Percentiles rank a stretch among this genome's conserved stretches.
phyloP scores from a whole-genome alignment of 2,888 invertebrate species.

The Cosmia pyralina region DNA sequence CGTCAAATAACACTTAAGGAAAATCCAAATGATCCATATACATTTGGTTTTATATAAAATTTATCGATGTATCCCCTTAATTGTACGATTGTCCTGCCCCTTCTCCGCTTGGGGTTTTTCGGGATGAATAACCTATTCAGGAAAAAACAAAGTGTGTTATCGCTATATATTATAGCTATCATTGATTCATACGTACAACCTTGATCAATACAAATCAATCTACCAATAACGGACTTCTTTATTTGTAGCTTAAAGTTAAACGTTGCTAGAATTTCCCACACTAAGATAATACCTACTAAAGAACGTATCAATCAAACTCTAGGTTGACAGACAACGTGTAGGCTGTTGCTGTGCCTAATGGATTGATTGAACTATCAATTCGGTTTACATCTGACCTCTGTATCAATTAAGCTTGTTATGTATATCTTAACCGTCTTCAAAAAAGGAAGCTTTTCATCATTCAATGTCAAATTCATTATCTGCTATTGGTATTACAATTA shows the following conservation, averaged over 20 bases:
- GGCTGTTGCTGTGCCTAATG: slow-evolving; percentile 60
- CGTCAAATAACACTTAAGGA: too few species aligned
- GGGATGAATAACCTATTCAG: neutral
- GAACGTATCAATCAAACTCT: slow-evolving; percentile 60
- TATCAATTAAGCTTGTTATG: slow-evolving; percentile 65
- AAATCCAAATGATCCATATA: too few species aligned
- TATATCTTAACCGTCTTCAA: slow-evolving; percentile 55
- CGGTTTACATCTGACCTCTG: slow-evolving; percentile 62
- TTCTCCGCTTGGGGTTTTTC: slow-evolving; percentile 9
- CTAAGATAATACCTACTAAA: slow-evolving; percentile 39
- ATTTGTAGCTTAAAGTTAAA: slow-evolving; percentile 33
- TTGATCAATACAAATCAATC: slow-evolving; percentile 23
- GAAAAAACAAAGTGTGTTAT: slow-evolving; percentile 6
- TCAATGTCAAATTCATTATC: slow-evolving; percentile 56
- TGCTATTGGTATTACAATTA: slow-evolving; percentile 39
- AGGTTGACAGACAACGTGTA: slow-evolving; percentile 61
- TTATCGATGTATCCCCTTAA: too few species aligned
- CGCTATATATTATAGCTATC: neutral
- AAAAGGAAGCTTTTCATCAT: slow-evolving; percentile 60
- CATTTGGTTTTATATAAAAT: too few species aligned
- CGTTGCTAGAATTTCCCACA: slow-evolving; percentile 44
- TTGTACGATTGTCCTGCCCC: slow-evolving; percentile 10
- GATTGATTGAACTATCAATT: slow-evolving; percentile 66
- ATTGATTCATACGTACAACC: neutral
- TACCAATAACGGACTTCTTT: slow-evolving; percentile 6